Evolutionary conservation across 2,888 invertebrate genomes (phyloP).

Genomic region (Druceiella hillmani): DNA sequence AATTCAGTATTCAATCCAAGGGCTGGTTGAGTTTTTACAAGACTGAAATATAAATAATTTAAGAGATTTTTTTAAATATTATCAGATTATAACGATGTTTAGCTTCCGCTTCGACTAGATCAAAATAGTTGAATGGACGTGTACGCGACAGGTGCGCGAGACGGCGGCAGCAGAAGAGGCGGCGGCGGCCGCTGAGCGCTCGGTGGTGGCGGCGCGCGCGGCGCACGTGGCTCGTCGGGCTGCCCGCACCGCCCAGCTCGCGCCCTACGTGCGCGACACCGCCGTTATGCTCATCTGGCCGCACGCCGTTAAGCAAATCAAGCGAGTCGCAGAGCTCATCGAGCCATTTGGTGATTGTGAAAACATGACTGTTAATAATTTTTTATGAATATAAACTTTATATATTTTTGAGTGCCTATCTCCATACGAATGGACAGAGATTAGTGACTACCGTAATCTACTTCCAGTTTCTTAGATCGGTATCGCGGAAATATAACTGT

Average conservation of each 20-base stretch:
- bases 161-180: slow-evolving; percentile 41
- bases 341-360: slow-evolving; percentile 34
- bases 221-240: slow-evolving; percentile 44
- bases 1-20: too few relatives aligned
- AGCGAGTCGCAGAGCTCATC: slow-evolving; percentile 38
- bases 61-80: too few relatives aligned
- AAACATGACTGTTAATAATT: neutral
- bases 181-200: slow-evolving; percentile 36
- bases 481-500: too few relatives aligned
- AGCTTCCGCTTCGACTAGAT: too few relatives aligned
- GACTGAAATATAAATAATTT: too few relatives aligned
- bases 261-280: slow-evolving; percentile 44
- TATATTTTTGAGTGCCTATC: neutral
- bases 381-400: neutral
- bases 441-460: neutral
- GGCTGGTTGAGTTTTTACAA: too few relatives aligned
- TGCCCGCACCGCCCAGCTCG: slow-evolving; percentile 46
- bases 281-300: slow-evolving; percentile 51
- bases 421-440: neutral
- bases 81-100: too few relatives aligned
- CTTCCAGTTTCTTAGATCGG: too few relatives aligned
- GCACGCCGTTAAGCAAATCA: slow-evolving; percentile 43
- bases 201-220: slow-evolving; percentile 40
- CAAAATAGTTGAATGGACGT: too few relatives aligned
- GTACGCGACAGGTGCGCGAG: slow-evolving; percentile 34